Evolutionary conservation across 2,888 invertebrate genomes (phyloP).

Genomic region (Parnassius apollo): DNA sequence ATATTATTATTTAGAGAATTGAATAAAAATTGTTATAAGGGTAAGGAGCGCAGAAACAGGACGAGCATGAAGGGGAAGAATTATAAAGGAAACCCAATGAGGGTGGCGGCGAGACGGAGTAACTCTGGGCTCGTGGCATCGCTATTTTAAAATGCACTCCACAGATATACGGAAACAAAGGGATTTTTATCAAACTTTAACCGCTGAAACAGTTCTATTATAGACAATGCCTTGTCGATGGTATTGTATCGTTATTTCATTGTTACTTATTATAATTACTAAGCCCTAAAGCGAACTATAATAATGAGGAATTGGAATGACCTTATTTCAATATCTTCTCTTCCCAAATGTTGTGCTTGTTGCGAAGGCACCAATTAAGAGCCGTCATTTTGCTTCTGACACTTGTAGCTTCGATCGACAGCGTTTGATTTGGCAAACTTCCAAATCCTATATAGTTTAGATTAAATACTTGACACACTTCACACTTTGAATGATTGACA

Average conservation of each 20-base stretch:
- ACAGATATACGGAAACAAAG: slow-evolving; percentile 44
- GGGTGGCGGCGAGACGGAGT: slow-evolving; percentile 39
- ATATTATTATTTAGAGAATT: neutral
- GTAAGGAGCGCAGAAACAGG: slow-evolving; percentile 38
- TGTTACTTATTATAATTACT: neutral
- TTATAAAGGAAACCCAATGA: slow-evolving; percentile 50
- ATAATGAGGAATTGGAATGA: slow-evolving; percentile 37
- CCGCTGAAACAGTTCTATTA: slow-evolving; percentile 32
- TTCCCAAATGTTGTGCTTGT: slow-evolving; percentile 56
- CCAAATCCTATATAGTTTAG: slow-evolving; percentile 44
- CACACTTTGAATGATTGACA: neutral
- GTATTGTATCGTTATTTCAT: slow-evolving; percentile 4
- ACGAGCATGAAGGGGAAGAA: slow-evolving; percentile 47
- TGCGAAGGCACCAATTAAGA: slow-evolving; percentile 20
- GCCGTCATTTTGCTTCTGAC: slow-evolving; percentile 40
- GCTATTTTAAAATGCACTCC: slow-evolving; percentile 61
- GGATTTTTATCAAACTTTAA: slow-evolving; percentile 44
- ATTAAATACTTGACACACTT: neutral
- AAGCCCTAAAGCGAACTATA: neutral
- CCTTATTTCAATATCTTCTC: slow-evolving; percentile 45
- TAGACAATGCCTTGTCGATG: neutral
- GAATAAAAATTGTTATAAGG: slow-evolving; percentile 31
- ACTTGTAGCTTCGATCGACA: slow-evolving; percentile 66
- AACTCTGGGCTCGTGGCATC: slow-evolving; percentile 37
- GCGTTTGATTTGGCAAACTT: slow-evolving; percentile 55